Evolutionary conservation across 1,140 invertebrate genomes (phyloP).

Genomic region (Drosophila pandora): DNA sequence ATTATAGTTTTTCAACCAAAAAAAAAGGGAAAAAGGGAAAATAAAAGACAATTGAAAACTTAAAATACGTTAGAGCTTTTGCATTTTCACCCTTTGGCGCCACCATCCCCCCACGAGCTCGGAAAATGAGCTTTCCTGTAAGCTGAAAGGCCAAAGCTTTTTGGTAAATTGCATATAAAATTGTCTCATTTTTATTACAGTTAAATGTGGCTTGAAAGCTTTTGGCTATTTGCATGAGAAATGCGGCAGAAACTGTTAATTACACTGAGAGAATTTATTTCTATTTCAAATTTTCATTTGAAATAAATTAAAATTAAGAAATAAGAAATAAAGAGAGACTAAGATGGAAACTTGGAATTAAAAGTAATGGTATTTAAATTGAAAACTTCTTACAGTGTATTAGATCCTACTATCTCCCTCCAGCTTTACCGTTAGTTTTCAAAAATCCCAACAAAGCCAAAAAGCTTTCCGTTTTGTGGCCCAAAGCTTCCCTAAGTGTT

Average conservation of each 20-base stretch:
- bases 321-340: too few relatives aligned
- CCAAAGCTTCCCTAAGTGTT: slow-evolving; percentile 39
- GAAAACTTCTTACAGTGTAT: not conserved
- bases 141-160: slow-evolving; percentile 14
- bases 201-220: slow-evolving; percentile 50
- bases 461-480: slow-evolving; percentile 12
- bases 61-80: slow-evolving; percentile 51
- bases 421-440: slow-evolving; percentile 14
- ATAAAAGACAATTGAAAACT: slow-evolving; percentile 44
- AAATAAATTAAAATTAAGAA: too few relatives aligned
- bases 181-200: slow-evolving; percentile 25
- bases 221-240: slow-evolving; percentile 8
- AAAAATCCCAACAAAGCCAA: not conserved
- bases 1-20: slow-evolving; percentile 7
- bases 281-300: too few relatives aligned
- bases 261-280: not conserved
- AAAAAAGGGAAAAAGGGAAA: slow-evolving; percentile 9
- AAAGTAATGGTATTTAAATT: not conserved
- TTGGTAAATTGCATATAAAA: slow-evolving; percentile 22
- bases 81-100: slow-evolving; percentile 5
- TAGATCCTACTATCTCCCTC: not conserved
- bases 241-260: not conserved
- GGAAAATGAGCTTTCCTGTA: slow-evolving; percentile 6
- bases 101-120: slow-evolving; percentile 8
- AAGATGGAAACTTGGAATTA: too few relatives aligned